A percentile compares a stretch with the other conserved stretches of the same genome.
phyloP scores from a whole-genome alignment of 2,888 invertebrate genomes.

The Orthonychiurus folsomi region DNA sequence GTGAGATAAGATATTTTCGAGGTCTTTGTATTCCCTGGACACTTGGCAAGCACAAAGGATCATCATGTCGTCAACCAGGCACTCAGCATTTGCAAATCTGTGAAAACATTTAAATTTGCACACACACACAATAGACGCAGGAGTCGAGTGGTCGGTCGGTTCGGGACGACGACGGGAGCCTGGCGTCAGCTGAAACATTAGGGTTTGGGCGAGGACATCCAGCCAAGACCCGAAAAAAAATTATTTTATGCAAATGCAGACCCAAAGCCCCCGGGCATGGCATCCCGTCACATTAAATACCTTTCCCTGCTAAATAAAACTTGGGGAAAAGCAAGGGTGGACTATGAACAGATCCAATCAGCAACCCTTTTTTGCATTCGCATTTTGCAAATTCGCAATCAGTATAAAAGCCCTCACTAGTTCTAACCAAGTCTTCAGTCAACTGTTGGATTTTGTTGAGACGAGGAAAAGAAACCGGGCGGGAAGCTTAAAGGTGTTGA shows the following conservation, averaged over 20 bases:
- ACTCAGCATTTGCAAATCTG: background rate
- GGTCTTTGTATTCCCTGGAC: too few relatives aligned
- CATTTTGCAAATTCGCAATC: background rate
- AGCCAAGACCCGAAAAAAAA: background rate
- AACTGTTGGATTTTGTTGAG: background rate
- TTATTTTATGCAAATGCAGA: background rate
- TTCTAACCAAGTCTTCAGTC: background rate
- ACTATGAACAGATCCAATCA: background rate
- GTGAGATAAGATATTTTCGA: too few relatives aligned
- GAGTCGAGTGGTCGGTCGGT: too few relatives aligned
- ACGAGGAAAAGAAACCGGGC: background rate
- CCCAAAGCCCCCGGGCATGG: background rate
- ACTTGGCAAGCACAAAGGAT: background rate
- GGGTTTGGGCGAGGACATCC: background rate
- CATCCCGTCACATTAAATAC: background rate
- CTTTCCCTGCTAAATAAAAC: background rate
- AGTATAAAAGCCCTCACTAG: background rate
- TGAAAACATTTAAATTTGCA: background rate
- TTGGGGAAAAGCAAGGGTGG: background rate
- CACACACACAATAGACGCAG: too few relatives aligned
- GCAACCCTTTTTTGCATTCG: background rate
- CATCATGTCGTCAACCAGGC: too few relatives aligned
- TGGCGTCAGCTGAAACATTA: constrained; percentile 1
- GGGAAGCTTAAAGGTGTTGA: background rate
- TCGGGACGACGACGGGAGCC: too few relatives aligned